phyloP scores from a whole-genome alignment of 2,113 vertebrate genomes.

The Bubo blakistoni region DNA sequence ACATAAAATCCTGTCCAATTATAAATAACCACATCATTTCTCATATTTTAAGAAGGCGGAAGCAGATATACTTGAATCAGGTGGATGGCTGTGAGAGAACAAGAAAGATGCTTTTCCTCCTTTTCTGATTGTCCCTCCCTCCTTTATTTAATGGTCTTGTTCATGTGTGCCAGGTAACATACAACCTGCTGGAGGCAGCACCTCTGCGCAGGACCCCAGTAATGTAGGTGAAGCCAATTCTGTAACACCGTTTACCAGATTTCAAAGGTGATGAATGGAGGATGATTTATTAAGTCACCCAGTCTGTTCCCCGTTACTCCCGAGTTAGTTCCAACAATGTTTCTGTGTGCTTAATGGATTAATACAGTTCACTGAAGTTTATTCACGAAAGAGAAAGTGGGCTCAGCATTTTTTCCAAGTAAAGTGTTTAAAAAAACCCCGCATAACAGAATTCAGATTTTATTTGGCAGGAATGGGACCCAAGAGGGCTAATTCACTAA shows the following conservation, averaged over 20 bases:
- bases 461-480: neutral
- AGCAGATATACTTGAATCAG: neutral
- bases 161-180: neutral
- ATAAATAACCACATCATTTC: neutral
- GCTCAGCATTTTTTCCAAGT: constrained; percentile 32
- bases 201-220: neutral
- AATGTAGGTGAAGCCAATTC: neutral
- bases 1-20: neutral
- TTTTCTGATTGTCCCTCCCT: neutral
- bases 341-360: constrained; percentile 25
- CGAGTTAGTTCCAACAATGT: neutral
- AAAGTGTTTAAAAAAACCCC: neutral
- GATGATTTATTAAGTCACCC: neutral
- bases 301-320: neutral
- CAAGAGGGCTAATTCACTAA: constrained; percentile 29
- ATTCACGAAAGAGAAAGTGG: constrained; percentile 12
- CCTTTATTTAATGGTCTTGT: neutral
- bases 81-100: neutral
- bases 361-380: constrained; percentile 35
- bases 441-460: neutral
- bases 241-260: fast-evolving
- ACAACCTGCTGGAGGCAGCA: fast-evolving
- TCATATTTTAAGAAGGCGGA: neutral
- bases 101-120: neutral
- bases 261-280: neutral